Evolutionary conservation across 2,113 vertebrate species (phyloP).

Genomic region (Rousettus leschenaultii): DNA sequence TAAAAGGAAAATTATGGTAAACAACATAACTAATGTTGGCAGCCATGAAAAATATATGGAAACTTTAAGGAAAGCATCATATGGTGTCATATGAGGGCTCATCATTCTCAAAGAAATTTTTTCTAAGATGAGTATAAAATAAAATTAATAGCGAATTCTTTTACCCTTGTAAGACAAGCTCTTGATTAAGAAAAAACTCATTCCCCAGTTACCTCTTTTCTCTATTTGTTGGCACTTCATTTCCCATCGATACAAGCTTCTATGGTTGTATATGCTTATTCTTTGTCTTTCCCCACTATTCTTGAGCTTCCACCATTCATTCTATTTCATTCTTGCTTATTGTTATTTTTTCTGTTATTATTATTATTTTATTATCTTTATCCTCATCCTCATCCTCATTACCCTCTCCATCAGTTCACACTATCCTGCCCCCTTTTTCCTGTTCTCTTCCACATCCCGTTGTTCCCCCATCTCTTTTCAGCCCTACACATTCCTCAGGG

Average conservation of each 20-base stretch:
- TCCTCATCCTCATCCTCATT: neutral
- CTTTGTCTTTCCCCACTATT: neutral
- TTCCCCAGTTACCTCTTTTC: neutral
- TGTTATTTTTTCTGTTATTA: no score
- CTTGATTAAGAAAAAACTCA: neutral
- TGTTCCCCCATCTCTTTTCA: neutral
- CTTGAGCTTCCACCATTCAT: neutral
- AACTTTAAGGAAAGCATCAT: constrained; percentile 37
- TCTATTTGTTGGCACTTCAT: no score
- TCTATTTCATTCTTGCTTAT: neutral
- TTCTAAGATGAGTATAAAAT: neutral
- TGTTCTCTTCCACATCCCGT: neutral
- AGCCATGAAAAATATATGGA: constrained; percentile 25
- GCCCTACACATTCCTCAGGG: neutral
- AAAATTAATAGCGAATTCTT: constrained; percentile 20
- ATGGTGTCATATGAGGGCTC: neutral
- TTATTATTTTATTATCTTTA: neutral
- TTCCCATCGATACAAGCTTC: neutral
- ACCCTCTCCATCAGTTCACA: neutral
- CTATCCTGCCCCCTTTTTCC: fast-evolving
- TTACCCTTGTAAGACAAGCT: neutral
- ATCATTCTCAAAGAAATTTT: constrained; percentile 4
- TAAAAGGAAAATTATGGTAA: constrained; percentile 25
- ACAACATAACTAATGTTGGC: constrained; percentile 37
- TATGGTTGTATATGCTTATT: neutral